phyloP scores from a whole-genome alignment of 2,797 vertebrate species.

The Eupleurogrammus muticus region DNA sequence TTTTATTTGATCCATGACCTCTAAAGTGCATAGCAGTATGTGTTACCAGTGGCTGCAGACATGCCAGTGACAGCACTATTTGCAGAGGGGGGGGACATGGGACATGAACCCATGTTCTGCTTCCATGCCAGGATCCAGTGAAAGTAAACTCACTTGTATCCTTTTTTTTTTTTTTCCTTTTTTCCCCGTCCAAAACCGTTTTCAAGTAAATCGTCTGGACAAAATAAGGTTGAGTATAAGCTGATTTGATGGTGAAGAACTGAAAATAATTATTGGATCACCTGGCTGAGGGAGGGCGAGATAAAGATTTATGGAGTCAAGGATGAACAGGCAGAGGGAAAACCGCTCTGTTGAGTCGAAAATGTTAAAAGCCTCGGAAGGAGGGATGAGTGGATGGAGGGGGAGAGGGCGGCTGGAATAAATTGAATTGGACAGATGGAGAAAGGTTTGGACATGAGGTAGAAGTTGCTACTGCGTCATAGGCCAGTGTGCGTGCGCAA shows the following conservation, averaged over 20 bases:
- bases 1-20: constrained; percentile 41
- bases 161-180: not conserved
- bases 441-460: constrained; percentile 58
- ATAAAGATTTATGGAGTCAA: constrained; percentile 13
- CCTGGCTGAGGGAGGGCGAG: not conserved
- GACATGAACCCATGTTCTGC: not conserved
- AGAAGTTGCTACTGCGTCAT: constrained; percentile 55
- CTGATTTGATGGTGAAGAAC: constrained; percentile 6
- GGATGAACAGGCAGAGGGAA: constrained; percentile 29
- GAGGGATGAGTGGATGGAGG: constrained; percentile 50
- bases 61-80: constrained; percentile 17
- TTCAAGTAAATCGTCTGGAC: not conserved
- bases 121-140: not conserved
- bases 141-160: not conserved
- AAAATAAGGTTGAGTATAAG: too few species aligned
- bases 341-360: constrained; percentile 34
- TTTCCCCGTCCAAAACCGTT: not conserved
- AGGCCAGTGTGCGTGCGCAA: constrained; percentile 24
- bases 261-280: not conserved
- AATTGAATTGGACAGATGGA: constrained; percentile 60
- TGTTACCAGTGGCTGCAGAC: constrained; percentile 16
- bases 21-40: constrained; percentile 9
- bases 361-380: constrained; percentile 58
- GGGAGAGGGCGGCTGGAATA: constrained; percentile 42
- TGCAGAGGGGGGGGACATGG: constrained; percentile 11